phyloP scores from a whole-genome alignment of 1,140 invertebrate species.

The Euschistus heros region DNA sequence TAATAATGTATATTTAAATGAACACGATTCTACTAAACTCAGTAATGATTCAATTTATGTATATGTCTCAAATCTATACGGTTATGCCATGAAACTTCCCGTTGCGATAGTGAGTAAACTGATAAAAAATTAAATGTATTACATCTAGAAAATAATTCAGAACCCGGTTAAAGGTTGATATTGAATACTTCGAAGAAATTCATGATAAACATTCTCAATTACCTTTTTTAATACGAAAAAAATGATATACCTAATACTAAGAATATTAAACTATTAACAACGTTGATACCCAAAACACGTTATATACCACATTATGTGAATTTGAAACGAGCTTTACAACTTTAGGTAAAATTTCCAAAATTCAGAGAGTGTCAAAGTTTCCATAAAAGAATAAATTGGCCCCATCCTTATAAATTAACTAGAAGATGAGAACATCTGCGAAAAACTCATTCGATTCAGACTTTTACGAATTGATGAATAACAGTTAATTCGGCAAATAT shows the following conservation, averaged over 20 bases:
- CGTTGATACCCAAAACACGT: no score
- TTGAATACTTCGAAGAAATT: no score
- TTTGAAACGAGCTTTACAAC: slow-evolving; percentile 28
- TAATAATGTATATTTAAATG: slow-evolving; percentile 38
- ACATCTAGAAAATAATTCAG: background rate
- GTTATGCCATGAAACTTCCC: slow-evolving; percentile 37
- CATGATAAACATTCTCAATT: no score
- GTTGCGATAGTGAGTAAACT: slow-evolving; percentile 39
- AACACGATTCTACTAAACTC: slow-evolving; percentile 35
- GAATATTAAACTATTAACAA: no score
- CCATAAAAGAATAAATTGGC: slow-evolving; percentile 31
- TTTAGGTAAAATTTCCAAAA: slow-evolving; percentile 31
- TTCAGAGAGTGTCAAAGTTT: no score
- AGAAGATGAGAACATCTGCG: slow-evolving; percentile 29
- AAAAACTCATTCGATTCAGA: slow-evolving; percentile 34
- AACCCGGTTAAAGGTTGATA: no score
- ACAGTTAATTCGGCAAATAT: slow-evolving; percentile 34
- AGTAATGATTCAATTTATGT: slow-evolving; percentile 37
- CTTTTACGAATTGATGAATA: slow-evolving; percentile 35
- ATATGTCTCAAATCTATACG: slow-evolving; percentile 46
- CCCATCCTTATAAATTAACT: slow-evolving; percentile 34
- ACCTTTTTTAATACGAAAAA: no score
- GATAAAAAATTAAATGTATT: slow-evolving; percentile 25
- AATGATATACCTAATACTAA: no score
- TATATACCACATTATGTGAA: slow-evolving; percentile 33